Percentiles rank a stretch among this genome's conserved stretches.
Conservation (phyloP, 2,888 invertebrate genomes). For the Hydroisotoma schaefferi region DNA sequence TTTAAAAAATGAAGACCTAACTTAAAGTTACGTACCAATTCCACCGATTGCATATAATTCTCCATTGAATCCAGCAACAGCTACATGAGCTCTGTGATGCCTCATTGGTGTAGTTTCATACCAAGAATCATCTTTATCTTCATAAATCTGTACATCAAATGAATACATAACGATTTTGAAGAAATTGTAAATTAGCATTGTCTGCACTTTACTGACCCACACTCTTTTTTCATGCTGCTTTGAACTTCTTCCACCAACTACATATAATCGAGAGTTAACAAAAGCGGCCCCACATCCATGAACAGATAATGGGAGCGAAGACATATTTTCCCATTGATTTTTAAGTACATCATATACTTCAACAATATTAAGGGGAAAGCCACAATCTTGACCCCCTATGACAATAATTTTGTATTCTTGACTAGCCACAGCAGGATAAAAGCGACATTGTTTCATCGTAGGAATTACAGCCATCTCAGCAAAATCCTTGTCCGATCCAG, state of each 20-base stretch:
- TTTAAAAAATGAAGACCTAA: background rate
- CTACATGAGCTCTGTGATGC: slow-evolving; percentile 48
- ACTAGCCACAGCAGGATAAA: slow-evolving; percentile 49
- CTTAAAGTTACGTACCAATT: slow-evolving; percentile 39
- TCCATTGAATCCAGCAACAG: slow-evolving; percentile 49
- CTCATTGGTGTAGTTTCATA: slow-evolving; percentile 49
- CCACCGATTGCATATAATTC: slow-evolving; percentile 50
- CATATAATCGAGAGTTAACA: slow-evolving; percentile 48
- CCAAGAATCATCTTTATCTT: slow-evolving; percentile 49
- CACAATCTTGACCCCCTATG: slow-evolving; percentile 50
- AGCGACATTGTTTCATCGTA: slow-evolving; percentile 50
- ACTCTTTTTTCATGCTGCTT: slow-evolving; percentile 48
- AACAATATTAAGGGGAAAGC: slow-evolving; percentile 48
- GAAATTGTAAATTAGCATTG: background rate
- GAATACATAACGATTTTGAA: background rate
- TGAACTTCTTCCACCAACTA: slow-evolving; percentile 50
- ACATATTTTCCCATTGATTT: slow-evolving; percentile 49
- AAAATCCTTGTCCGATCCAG: slow-evolving; percentile 34
- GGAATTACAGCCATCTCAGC: slow-evolving; percentile 49
- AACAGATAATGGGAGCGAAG: slow-evolving; percentile 49
- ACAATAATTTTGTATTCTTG: slow-evolving; percentile 50
- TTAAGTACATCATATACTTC: slow-evolving; percentile 50
- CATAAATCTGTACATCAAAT: slow-evolving; percentile 48
- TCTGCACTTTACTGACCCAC: slow-evolving; percentile 44
- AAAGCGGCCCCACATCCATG: slow-evolving; percentile 50